Conservation (phyloP, 2,888 invertebrate species). For the Ophonus ardosiacus region DNA sequence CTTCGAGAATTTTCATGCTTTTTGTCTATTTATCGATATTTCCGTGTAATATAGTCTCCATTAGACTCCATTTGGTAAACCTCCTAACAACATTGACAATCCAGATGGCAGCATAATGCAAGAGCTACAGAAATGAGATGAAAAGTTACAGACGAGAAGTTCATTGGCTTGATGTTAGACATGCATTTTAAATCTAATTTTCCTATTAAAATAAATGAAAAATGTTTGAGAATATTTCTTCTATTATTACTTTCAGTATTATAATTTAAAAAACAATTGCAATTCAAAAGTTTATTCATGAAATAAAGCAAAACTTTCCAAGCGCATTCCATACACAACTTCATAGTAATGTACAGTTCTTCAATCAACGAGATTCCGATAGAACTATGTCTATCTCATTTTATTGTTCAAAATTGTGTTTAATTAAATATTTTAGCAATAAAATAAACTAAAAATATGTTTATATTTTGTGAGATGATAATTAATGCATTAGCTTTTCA, state of each 20-base stretch:
- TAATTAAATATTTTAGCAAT: background rate
- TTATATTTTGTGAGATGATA: background rate
- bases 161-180: slow-evolving; percentile 23
- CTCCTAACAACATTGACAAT: slow-evolving; percentile 88
- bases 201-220: background rate
- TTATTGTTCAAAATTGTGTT: slow-evolving; percentile 18
- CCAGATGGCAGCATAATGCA: slow-evolving; percentile 85
- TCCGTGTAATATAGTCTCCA: slow-evolving; percentile 82
- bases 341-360: background rate
- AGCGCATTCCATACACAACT: background rate
- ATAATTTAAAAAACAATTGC: background rate
- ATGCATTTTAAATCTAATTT: slow-evolving; percentile 32
- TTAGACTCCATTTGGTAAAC: slow-evolving; percentile 80
- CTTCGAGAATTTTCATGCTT: slow-evolving; percentile 74
- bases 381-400: slow-evolving; percentile 52
- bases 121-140: slow-evolving; percentile 64
- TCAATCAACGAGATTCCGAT: slow-evolving; percentile 25
- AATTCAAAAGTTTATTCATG: slow-evolving; percentile 14
- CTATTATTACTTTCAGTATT: slow-evolving; percentile 13
- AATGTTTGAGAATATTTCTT: background rate
- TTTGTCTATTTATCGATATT: slow-evolving; percentile 79
- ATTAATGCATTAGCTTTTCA: slow-evolving; percentile 6
- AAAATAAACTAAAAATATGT: background rate
- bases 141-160: slow-evolving; percentile 18
- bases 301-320: slow-evolving; percentile 26